These are phyloP conservation scores for Polylopha cassiicola DNA, from an alignment of 2,888 invertebrate genomes.

Conservation along the genomic window DNA sequence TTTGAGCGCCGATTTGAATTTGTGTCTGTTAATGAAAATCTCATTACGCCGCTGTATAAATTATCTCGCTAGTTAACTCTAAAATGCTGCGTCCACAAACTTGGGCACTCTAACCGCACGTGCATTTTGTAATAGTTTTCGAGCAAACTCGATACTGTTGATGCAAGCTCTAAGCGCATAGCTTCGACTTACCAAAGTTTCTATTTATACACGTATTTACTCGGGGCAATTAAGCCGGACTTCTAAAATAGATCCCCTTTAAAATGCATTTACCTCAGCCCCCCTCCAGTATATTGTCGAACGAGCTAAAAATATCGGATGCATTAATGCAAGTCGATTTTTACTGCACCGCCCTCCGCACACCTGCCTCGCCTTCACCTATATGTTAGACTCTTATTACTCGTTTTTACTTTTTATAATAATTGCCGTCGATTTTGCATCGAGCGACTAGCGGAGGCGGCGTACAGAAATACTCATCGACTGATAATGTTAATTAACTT, in stretches of 20 bases:
- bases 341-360: slow-evolving; percentile 41
- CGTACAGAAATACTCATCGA: slow-evolving; percentile 14
- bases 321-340: slow-evolving; percentile 51
- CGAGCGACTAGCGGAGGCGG: slow-evolving; percentile 18
- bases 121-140: slow-evolving; percentile 60
- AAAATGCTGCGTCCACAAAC: slow-evolving; percentile 8
- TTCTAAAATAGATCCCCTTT: slow-evolving; percentile 48
- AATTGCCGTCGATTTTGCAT: slow-evolving; percentile 30
- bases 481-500: no score
- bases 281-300: slow-evolving; percentile 46
- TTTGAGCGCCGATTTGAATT: slow-evolving; percentile 7
- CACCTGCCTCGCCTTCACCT: slow-evolving; percentile 54
- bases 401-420: slow-evolving; percentile 34
- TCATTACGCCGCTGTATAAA: background rate
- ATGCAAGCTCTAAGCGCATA: slow-evolving; percentile 55
- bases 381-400: slow-evolving; percentile 32
- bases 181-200: slow-evolving; percentile 29
- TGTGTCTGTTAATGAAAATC: slow-evolving; percentile 6
- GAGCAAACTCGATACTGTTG: slow-evolving; percentile 62
- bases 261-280: slow-evolving; percentile 39
- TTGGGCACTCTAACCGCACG: slow-evolving; percentile 52
- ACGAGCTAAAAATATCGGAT: slow-evolving; percentile 56
- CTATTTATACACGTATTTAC: slow-evolving; percentile 18
- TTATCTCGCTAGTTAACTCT: background rate
- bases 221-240: slow-evolving; percentile 25